Evolutionary conservation across 1,140 invertebrate species (phyloP).

Genomic region (Arion vulgaris): DNA sequence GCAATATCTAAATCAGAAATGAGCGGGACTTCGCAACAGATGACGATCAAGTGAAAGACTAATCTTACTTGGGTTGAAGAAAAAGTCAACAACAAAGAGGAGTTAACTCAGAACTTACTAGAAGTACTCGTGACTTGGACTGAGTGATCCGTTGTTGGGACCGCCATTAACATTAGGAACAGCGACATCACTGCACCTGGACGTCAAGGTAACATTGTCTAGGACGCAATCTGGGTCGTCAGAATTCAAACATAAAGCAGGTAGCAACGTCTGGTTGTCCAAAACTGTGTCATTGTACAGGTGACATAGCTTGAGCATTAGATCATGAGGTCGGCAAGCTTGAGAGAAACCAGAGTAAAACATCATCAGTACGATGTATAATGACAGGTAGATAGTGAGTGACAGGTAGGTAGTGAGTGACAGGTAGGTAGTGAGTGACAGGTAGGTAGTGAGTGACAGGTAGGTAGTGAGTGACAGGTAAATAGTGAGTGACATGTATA

Average conservation of each 20-base stretch:
- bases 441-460: no score
- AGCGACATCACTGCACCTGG: conserved; percentile 37
- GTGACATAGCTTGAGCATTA: not conserved
- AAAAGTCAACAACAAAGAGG: no score
- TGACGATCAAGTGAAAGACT: no score
- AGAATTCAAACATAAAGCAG: not conserved
- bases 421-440: no score
- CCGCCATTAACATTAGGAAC: conserved; percentile 44
- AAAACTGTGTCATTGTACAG: not conserved
- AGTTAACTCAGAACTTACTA: conserved; percentile 62
- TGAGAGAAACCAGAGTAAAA: not conserved
- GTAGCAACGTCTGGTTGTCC: not conserved
- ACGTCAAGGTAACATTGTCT: conserved; percentile 36
- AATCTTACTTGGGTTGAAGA: no score
- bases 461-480: no score
- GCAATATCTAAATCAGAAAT: no score
- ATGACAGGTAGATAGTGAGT: no score
- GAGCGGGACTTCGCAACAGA: no score
- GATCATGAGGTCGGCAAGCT: not conserved
- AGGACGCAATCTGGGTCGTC: not conserved
- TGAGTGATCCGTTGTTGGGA: conserved; percentile 47
- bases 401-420: no score
- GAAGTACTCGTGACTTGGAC: conserved; percentile 66
- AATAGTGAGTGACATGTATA: no score
- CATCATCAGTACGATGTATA: no score